Evolutionary conservation across 2,888 invertebrate species (phyloP), one percentile per base, ranked within the genome.

Genomic region (Incurvaria masculella): DNA sequence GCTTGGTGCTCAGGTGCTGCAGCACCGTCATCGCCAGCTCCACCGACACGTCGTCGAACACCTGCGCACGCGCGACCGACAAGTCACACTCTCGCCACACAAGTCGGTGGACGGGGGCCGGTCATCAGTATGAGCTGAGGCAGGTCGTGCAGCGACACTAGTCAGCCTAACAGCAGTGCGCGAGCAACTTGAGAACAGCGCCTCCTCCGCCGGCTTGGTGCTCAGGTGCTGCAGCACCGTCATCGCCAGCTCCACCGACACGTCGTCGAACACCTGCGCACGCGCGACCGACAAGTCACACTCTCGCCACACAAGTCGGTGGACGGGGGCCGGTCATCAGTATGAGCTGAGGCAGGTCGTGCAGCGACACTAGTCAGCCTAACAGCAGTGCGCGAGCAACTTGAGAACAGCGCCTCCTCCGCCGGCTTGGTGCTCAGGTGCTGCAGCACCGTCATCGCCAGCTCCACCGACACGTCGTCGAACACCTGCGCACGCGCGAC

Each of bases 201-300:
- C 85, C 64, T 92, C 91, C 74, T 94, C 94, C 26, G 72, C 72
- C 21, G 92, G 91, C 63, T 85, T 88, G 48, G 83, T 83, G 63
- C 87, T 88, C 79, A 94, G 87, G 74, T 87, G 93, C 79, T 95
- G 94, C 55, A 95, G 82, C 61, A 94, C 79, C 46, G 94, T 94
- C 91, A 95, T 92, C 42, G 91, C 86, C 64, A 95, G 73, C 73
- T 95, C 95, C 49, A 94, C 91, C 51, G 94, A 93, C 48, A 94
- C 88, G 69, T 95, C 95, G 69, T 95, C 95, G 72, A 95, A 95
- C 49, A 94, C 93, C 94, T 94, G 69, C 52, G n/a, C n/a, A n/a
- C n/a, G n/a, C n/a, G n/a, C n/a, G n/a, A n/a, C n/a, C n/a, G n/a
- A n/a, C n/a, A n/a, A n/a, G n/a, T n/a, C n/a, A n/a, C n/a, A n/a